Conservation (phyloP, 2,797 vertebrate species). For the Arnoldichthys spilopterus region DNA sequence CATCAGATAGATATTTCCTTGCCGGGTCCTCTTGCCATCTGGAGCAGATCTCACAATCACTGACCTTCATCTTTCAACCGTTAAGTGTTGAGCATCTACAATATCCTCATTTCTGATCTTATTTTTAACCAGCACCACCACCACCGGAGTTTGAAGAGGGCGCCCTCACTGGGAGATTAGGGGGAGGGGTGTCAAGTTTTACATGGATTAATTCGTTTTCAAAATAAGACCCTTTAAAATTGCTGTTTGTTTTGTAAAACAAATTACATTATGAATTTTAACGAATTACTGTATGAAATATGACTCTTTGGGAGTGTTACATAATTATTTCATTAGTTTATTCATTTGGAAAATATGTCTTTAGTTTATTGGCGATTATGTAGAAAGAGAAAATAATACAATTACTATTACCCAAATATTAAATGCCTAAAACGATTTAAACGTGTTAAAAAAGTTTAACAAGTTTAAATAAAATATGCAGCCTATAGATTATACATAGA, state of each 20-base stretch:
- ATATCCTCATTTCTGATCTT: constrained; percentile 47
- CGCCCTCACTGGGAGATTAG: neutral
- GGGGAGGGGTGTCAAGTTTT: neutral
- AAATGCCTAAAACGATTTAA: too few relatives aligned
- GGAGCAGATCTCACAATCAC: constrained; percentile 89
- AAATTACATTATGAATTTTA: too few relatives aligned
- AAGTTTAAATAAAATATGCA: too few relatives aligned
- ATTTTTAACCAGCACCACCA: neutral
- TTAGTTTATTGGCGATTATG: too few relatives aligned
- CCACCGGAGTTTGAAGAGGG: neutral
- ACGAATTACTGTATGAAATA: too few relatives aligned
- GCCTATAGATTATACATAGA: too few relatives aligned
- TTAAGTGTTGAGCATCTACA: constrained; percentile 81
- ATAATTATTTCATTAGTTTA: too few relatives aligned
- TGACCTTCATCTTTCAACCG: constrained; percentile 73
- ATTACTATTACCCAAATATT: too few relatives aligned
- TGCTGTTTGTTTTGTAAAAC: neutral
- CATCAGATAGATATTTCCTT: constrained; percentile 88
- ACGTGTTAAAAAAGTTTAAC: too few relatives aligned
- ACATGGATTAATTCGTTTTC: neutral
- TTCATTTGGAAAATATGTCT: too few relatives aligned
- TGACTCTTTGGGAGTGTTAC: too few relatives aligned
- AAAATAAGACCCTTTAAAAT: neutral
- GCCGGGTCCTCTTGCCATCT: constrained; percentile 83
- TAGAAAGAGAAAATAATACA: too few relatives aligned